Conservation (phyloP, 2,888 invertebrate species). For the Neocrepidodera transversa region DNA sequence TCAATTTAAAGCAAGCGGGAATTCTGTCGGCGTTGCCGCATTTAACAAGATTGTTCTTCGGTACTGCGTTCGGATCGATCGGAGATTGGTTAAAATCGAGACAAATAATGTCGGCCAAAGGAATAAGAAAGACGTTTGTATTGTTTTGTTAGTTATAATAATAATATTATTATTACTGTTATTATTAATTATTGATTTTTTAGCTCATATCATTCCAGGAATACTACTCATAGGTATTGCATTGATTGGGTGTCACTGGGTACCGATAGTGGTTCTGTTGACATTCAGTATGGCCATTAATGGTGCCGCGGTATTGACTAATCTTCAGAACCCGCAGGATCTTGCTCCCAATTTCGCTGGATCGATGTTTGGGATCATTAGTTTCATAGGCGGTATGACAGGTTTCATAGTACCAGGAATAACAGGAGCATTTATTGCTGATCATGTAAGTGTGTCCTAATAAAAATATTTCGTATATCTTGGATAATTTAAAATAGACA, state of each 20-base stretch:
- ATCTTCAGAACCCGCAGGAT: slow-evolving; percentile 50
- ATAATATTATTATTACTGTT: background rate
- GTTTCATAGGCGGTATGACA: slow-evolving; percentile 47
- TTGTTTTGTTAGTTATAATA: slow-evolving; percentile 47
- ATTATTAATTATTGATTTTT: slow-evolving; percentile 37
- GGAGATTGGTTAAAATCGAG: slow-evolving; percentile 45
- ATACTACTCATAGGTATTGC: slow-evolving; percentile 55
- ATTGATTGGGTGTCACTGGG: slow-evolving; percentile 40
- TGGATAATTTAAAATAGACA: too few species aligned
- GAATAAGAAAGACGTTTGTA: slow-evolving; percentile 46
- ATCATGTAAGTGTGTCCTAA: slow-evolving; percentile 40
- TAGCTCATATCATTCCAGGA: slow-evolving; percentile 66
- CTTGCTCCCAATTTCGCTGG: slow-evolving; percentile 51
- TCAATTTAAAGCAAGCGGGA: slow-evolving; percentile 47
- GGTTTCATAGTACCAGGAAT: slow-evolving; percentile 48
- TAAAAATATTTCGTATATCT: too few species aligned
- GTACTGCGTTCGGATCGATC: slow-evolving; percentile 44
- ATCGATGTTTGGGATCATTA: slow-evolving; percentile 49
- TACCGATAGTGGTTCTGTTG: slow-evolving; percentile 43
- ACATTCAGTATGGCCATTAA: slow-evolving; percentile 47
- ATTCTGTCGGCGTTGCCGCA: slow-evolving; percentile 48
- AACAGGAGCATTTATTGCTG: slow-evolving; percentile 40
- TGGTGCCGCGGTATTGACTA: slow-evolving; percentile 48
- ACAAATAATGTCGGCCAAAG: slow-evolving; percentile 38
- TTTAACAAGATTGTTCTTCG: slow-evolving; percentile 45